Evolutionary conservation across 2,113 vertebrate genomes (phyloP).

Genomic region (Malurus elegans): DNA sequence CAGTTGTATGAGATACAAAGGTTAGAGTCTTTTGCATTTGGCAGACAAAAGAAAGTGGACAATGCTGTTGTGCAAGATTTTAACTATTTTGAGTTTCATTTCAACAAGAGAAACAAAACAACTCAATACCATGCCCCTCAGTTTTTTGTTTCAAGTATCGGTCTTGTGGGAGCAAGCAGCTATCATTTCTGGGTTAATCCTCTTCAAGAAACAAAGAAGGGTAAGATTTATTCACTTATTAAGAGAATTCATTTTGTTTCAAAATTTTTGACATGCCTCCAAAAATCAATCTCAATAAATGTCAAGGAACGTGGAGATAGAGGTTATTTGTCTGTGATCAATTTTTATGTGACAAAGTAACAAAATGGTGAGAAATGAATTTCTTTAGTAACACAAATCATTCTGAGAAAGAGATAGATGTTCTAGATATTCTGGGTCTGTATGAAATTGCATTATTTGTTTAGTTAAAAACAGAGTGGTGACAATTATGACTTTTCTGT

Average conservation of each 20-base stretch:
- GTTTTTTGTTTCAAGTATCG: neutral
- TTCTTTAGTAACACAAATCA: neutral
- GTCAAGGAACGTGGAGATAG: neutral
- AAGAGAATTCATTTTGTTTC: neutral
- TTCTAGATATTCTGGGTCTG: neutral
- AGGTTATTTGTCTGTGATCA: neutral
- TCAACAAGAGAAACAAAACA: neutral
- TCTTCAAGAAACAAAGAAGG: neutral
- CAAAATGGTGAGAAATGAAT: neutral
- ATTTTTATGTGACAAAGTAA: constrained; percentile 22
- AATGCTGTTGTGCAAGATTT: neutral
- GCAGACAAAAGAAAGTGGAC: neutral
- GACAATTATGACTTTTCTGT: neutral
- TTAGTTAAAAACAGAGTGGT: neutral
- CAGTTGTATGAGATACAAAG: neutral
- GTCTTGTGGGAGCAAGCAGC: neutral
- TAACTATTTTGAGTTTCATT: neutral
- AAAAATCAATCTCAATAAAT: constrained; percentile 33
- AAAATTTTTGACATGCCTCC: neutral
- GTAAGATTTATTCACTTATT: neutral
- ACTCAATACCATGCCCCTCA: neutral
- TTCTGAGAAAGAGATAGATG: neutral
- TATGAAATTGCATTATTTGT: neutral
- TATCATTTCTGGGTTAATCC: neutral
- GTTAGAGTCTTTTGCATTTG: neutral